Conservation (phyloP, 2,888 invertebrate species). For the Nephrotoma guestfalica region DNA sequence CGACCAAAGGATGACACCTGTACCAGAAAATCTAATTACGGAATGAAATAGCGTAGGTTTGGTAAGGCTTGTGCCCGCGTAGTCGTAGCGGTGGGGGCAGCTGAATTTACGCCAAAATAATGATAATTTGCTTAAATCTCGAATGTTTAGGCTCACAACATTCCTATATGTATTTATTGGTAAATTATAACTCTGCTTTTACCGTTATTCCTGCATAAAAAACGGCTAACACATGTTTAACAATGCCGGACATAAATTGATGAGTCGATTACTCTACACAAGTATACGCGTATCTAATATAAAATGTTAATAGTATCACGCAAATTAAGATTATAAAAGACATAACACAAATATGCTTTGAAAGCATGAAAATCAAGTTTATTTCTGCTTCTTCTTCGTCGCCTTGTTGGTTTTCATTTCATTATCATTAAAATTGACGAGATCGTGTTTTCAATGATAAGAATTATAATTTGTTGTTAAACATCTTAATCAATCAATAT, state of each 20-base stretch:
- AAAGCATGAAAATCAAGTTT: neutral
- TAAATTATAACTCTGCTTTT: no score
- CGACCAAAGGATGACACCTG: no score
- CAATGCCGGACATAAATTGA: neutral
- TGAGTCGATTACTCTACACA: neutral
- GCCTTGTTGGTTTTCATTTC: neutral
- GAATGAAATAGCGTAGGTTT: no score
- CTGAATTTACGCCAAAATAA: no score
- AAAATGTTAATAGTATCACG: neutral
- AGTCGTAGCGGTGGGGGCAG: no score
- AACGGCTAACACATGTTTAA: neutral
- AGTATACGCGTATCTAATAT: neutral
- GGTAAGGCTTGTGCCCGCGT: no score
- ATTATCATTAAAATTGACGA: neutral
- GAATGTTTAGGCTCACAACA: no score
- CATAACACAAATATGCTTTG: neutral
- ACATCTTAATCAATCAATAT: neutral
- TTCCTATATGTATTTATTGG: no score
- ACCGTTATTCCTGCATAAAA: neutral
- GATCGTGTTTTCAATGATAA: neutral
- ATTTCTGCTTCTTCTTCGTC: neutral
- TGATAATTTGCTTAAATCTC: no score
- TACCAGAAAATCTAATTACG: no score
- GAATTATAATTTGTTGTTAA: neutral
- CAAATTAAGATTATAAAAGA: neutral